Percentiles rank a stretch among this genome's conserved stretches.
Conservation (phyloP, 1,140 invertebrate genomes). For the Drosophila trapezifrons region DNA sequence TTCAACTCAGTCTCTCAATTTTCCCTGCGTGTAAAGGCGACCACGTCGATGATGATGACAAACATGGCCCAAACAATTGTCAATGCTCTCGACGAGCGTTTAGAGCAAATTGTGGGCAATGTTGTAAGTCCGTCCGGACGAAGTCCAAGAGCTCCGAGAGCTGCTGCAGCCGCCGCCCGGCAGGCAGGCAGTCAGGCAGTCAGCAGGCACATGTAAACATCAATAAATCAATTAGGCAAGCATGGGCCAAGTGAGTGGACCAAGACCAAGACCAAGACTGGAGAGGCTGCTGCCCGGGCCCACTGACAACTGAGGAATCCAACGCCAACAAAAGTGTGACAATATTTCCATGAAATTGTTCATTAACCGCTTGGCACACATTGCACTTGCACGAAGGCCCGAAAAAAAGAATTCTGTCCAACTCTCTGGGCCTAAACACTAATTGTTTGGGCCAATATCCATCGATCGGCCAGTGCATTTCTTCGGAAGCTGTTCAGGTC, state of each 20-base stretch:
- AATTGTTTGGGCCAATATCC: conserved; percentile 70
- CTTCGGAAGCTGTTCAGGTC: conserved; percentile 72
- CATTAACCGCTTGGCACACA: conserved; percentile 82
- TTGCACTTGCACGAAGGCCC: conserved; percentile 60
- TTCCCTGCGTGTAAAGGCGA: conserved; percentile 4
- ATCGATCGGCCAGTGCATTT: conserved; percentile 59
- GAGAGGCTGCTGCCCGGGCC: not conserved
- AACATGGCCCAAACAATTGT: conserved; percentile 81
- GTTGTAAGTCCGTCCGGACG: conserved; percentile 61
- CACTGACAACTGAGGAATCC: conserved; percentile 65
- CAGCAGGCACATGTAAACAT: conserved; percentile 80
- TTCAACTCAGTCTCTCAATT: not conserved
- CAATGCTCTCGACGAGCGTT: conserved; percentile 77
- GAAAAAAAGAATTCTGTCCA: conserved; percentile 56
- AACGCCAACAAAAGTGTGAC: conserved; percentile 82
- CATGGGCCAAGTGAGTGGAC: conserved; percentile 74
- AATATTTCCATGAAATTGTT: conserved; percentile 83
- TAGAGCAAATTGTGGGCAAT: conserved; percentile 80
- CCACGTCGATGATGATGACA: conserved; percentile 60
- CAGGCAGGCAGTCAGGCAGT: conserved; percentile 12
- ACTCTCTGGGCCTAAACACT: conserved; percentile 52
- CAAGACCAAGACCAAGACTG: conserved; percentile 1
- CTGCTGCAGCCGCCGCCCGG: conserved; percentile 32
- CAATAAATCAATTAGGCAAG: conserved; percentile 83
- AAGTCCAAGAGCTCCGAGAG: conserved; percentile 21